Conservation (phyloP, 2,113 vertebrate species). For the Dissostichus mawsoni region DNA sequence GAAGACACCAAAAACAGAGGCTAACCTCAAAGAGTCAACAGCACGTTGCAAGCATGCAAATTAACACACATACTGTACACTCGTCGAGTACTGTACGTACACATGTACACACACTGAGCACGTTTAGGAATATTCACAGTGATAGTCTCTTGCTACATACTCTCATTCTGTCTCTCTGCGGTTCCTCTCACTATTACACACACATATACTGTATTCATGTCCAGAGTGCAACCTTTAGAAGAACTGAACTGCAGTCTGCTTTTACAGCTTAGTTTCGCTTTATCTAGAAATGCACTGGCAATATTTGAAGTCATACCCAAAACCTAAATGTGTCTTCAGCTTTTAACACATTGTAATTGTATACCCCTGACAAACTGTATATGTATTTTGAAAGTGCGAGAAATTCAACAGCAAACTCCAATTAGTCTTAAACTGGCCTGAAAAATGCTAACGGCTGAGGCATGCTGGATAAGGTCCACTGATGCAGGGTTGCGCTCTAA, state of each 20-base stretch:
- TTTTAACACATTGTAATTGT: neutral
- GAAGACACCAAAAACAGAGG: conserved; percentile 48
- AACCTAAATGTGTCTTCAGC: neutral
- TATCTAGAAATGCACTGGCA: neutral
- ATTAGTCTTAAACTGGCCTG: neutral
- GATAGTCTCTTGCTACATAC: neutral
- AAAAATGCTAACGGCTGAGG: neutral
- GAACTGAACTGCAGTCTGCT: neutral
- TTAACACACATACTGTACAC: conserved; percentile 2
- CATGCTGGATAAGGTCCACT: neutral
- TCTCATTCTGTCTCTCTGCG: neutral
- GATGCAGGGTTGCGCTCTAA: neutral
- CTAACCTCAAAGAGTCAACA: conserved; percentile 64
- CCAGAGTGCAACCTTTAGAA: conserved; percentile 18
- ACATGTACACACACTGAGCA: neutral
- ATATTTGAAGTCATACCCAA: neutral
- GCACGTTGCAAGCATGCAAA: conserved; percentile 24
- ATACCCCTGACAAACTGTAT: no score
- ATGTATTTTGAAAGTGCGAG: neutral
- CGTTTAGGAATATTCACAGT: neutral
- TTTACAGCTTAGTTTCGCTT: conserved; percentile 30
- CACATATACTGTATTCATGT: neutral
- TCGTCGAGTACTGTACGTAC: neutral
- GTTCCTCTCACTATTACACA: conserved; percentile 19
- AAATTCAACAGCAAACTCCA: neutral